Evolutionary conservation across 1,140 invertebrate species (phyloP).

Genomic region (Tribolium castaneum): DNA sequence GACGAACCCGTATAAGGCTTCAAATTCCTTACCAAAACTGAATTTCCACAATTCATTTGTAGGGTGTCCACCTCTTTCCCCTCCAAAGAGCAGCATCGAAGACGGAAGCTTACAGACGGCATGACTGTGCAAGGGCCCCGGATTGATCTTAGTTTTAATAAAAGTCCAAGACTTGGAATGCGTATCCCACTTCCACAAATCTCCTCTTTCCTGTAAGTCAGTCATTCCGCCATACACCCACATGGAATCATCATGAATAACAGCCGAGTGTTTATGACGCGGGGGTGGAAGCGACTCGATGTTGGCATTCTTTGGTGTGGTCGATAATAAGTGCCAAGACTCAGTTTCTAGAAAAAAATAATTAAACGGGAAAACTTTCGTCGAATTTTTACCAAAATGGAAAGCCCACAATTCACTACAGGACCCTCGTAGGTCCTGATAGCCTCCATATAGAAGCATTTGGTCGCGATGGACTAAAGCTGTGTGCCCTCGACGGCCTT

Average conservation of each 20-base stretch:
- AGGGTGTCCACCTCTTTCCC: constrained; percentile 78
- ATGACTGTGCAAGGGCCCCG: constrained; percentile 84
- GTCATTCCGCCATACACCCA: constrained; percentile 93
- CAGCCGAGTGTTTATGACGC: constrained; percentile 87
- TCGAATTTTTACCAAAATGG: constrained; percentile 77
- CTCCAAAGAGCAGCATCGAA: constrained; percentile 87
- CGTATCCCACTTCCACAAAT: constrained; percentile 88
- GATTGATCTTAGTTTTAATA: constrained; percentile 76
- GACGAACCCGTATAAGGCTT: too few species aligned
- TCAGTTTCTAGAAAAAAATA: constrained; percentile 73
- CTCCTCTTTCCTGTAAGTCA: constrained; percentile 81
- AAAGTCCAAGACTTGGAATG: constrained; percentile 76
- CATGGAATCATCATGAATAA: constrained; percentile 82
- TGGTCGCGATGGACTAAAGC: constrained; percentile 82
- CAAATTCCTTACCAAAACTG: constrained; percentile 77
- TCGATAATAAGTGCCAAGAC: constrained; percentile 76
- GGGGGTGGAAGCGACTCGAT: constrained; percentile 72
- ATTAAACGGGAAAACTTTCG: background rate
- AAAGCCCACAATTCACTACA: constrained; percentile 89
- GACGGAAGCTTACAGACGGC: constrained; percentile 81
- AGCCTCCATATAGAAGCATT: constrained; percentile 91
- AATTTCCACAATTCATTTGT: constrained; percentile 89
- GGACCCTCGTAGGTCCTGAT: constrained; percentile 87
- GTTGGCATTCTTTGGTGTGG: constrained; percentile 49
- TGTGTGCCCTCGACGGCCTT: constrained; percentile 84